A percentile compares a stretch with the other conserved stretches of the same genome.
Evolutionary conservation across 2,888 invertebrate genomes (phyloP).

Genomic region (Idaea aversata): DNA sequence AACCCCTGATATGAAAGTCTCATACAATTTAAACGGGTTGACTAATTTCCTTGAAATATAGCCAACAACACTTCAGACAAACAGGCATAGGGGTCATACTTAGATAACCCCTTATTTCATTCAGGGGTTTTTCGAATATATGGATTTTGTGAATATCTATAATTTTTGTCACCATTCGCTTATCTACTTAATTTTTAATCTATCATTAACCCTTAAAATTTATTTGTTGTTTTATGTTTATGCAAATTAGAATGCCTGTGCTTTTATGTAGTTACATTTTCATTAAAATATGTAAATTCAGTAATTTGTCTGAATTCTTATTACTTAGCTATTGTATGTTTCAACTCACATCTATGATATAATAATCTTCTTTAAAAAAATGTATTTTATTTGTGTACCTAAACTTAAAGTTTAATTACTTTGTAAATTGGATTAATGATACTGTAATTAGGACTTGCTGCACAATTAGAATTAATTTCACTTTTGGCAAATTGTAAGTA

Average conservation of each 20-base stretch:
- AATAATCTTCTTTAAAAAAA: not conserved
- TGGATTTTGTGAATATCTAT: too few relatives aligned
- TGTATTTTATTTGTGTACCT: not conserved
- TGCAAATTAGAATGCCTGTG: not conserved
- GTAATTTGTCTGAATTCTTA: not conserved
- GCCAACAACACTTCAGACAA: too few relatives aligned
- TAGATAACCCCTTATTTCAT: too few relatives aligned
- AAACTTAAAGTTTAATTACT: conserved; percentile 10
- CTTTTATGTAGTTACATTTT: not conserved
- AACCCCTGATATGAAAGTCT: not conserved
- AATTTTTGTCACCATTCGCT: not conserved
- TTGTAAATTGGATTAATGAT: conserved; percentile 1
- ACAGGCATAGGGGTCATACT: too few relatives aligned
- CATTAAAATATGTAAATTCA: not conserved
- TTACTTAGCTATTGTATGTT: not conserved
- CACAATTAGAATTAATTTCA: conserved; percentile 42
- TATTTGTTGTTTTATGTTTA: not conserved
- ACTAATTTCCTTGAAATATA: not conserved
- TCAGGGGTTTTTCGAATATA: too few relatives aligned
- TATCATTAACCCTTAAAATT: not conserved
- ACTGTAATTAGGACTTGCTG: conserved; percentile 35
- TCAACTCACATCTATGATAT: not conserved
- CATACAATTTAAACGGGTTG: not conserved
- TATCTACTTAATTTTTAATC: not conserved
- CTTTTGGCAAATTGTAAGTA: conserved; percentile 30